Conservation (phyloP, 53 echinoderm and acorn worm genomes). For the Mesocentrotus franciscanus region DNA sequence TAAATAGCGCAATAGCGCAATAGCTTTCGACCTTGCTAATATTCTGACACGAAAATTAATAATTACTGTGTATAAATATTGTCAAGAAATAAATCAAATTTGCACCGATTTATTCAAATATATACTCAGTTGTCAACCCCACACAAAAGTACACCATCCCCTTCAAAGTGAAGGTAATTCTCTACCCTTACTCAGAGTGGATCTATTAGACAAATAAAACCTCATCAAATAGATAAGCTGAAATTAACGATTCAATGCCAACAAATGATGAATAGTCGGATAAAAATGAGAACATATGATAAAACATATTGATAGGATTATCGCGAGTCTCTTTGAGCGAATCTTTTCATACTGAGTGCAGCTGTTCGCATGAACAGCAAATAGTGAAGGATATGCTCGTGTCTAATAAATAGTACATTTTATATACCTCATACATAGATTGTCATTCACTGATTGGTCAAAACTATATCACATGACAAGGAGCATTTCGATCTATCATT, state of each 20-base stretch:
- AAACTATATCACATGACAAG: too few relatives aligned
- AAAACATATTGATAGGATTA: constrained; percentile 4
- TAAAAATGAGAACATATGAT: not conserved
- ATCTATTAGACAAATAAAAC: not conserved
- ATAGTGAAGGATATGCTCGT: not conserved
- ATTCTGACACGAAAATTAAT: not conserved
- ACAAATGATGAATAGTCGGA: not conserved
- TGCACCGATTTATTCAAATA: constrained; percentile 18
- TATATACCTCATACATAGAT: too few relatives aligned
- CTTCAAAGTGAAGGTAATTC: not conserved
- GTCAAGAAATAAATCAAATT: not conserved
- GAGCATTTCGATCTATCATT: too few relatives aligned
- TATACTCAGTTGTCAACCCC: not conserved
- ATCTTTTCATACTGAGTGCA: not conserved
- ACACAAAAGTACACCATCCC: not conserved
- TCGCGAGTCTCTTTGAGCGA: not conserved
- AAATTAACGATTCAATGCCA: constrained; percentile 40
- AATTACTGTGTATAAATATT: not conserved
- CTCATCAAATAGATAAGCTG: not conserved
- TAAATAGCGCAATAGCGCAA: not conserved
- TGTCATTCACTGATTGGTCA: too few relatives aligned
- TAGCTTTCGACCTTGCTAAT: not conserved
- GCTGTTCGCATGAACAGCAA: not conserved
- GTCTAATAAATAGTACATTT: not conserved
- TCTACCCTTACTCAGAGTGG: not conserved